Base-by-base conservation (phyloP, 1,140 invertebrate genomes). In the Cotesia glomerata region DNA sequence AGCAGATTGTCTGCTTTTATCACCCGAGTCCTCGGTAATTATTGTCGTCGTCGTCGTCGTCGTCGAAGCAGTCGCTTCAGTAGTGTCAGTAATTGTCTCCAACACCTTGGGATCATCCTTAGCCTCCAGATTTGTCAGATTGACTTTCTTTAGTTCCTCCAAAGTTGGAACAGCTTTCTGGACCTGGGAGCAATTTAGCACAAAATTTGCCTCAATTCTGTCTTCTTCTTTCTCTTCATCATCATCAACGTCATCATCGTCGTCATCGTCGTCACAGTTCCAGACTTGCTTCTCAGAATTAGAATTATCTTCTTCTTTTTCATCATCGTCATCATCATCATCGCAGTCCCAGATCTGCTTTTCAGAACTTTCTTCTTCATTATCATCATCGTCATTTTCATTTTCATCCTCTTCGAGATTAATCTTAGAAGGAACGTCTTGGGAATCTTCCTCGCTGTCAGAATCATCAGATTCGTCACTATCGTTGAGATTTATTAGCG, bases 401-500 rank as follows among this genome's bases (percentile, higher is more conserved):
- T 14, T 5, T 9, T 26, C 32, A 64, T 54, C 68, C 5, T 34
- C 16, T 26, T 51, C 52, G 36, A 13, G 16, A 2, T 72, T 51
- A 14, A 2, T 26, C 26, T 26, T 26, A 26, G 26, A 26, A 26
- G 26, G 26, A 26, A 49, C 52, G 26, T 54, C 26, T 9, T 51
- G 11, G 39, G 32, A 13, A 63, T 32, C n/a, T 13, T 72, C 58
- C 5, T 56, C 35, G 51, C 36, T 32, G 7, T 59, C 52, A 56
- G 34, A n/a, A 11, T 34, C 18, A 9, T 9, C 71, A 49, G 68
- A 71, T 5, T 74, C 71, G 45, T 82, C 81, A 0, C 81, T 82
- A 75, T 84, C 84, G 35, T 80, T 74, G 14, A 87, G 70, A 66
- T 81, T 73, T 64, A 87, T 83, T 9, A 85, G 32, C 0, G 68